Evolutionary conservation across 2,113 vertebrate genomes (phyloP), one percentile per base, ranked within the genome.

Genomic region (Limnothrissa miodon): DNA sequence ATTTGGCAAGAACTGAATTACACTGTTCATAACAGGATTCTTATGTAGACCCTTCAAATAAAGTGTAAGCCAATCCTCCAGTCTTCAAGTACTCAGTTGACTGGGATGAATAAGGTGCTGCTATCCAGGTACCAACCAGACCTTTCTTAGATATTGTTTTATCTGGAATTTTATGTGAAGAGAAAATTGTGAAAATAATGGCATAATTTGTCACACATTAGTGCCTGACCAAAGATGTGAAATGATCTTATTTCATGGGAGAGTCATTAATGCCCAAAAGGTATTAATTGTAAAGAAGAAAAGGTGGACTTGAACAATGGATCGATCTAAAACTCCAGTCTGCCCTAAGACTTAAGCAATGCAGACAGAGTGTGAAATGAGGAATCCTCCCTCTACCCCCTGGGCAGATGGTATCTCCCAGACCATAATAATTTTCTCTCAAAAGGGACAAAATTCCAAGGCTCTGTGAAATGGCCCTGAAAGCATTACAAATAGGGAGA

Each of bases 401-500:
- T 90, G 88, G 93, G 93, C 90, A 93, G 93, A 95, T 93, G 91
- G 89, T 94, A 94, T 95, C 94, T 91, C 84, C 91, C 83, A 80
- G 89, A 87, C 92, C 90, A 91, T 93, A 94, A n/a, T 94, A 90
- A 93, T 92, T 93, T 74, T 92, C 90, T 90, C 90, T 91, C 89
- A 93, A 91, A 92, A 88, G 91, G 92, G 91, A 90, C 91, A 91
- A 89, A 92, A 33, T 92, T 92, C 90, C 90, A 88, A 92, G 87
- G 91, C 93, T 89, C 92, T 92, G 92, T 94, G 94, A 94, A 95
- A 94, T 92, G 93, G 90, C 90, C 91, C 90, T 91, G 92, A 93
- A 93, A 93, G 93, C 93, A 92, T 93, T 92, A 91, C 93, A 93
- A 94, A 94, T 94, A 92, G 91, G 82, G 85, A 89, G 90, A 92